Conservation (phyloP, 2,113 vertebrate genomes). For the Psittacula cyanocephala region DNA sequence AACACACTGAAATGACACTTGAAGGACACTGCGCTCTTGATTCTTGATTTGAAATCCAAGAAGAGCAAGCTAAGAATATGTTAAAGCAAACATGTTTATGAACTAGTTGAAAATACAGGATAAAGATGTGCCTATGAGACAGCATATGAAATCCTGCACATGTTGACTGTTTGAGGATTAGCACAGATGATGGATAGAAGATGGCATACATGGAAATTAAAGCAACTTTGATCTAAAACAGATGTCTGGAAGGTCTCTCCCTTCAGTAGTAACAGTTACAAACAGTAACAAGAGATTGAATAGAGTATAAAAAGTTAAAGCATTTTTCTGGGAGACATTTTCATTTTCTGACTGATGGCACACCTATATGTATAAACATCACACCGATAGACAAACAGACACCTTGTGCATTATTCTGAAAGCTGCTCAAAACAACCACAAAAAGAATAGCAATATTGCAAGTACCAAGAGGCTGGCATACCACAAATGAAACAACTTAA, state of each 20-base stretch:
- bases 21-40: slow-evolving; percentile 36
- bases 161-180: slow-evolving; percentile 60
- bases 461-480: neutral
- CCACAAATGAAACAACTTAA: neutral
- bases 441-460: neutral
- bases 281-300: neutral
- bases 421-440: neutral
- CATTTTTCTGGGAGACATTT: neutral
- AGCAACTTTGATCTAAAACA: slow-evolving; percentile 65
- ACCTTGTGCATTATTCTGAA: neutral
- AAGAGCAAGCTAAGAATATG: slow-evolving; percentile 34
- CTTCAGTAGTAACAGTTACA: too few relatives aligned
- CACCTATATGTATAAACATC: neutral
- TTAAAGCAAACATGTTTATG: slow-evolving; percentile 39
- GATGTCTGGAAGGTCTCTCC: slow-evolving; percentile 10
- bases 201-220: slow-evolving; percentile 65
- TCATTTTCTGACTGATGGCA: neutral
- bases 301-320: neutral
- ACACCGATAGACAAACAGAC: neutral
- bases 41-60: slow-evolving; percentile 39
- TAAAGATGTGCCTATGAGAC: slow-evolving; percentile 35
- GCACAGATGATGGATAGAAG: slow-evolving; percentile 55
- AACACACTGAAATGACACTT: slow-evolving; percentile 36
- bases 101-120: slow-evolving; percentile 11
- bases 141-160: slow-evolving; percentile 37